Conservation (phyloP, 2,113 vertebrate species). For the Cricetomys ansorgei region DNA sequence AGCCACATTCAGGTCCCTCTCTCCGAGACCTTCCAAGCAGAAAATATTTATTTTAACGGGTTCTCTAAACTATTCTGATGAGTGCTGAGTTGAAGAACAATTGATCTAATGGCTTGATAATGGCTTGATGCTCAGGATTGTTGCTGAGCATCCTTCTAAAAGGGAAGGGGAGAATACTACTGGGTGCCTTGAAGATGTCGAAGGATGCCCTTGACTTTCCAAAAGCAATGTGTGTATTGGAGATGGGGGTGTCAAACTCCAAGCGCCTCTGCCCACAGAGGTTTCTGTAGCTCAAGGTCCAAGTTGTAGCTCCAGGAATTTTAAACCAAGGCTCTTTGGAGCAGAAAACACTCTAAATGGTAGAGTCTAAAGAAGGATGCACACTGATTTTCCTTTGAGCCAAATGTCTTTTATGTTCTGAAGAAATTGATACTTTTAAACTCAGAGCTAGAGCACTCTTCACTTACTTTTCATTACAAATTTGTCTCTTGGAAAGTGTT, state of each 20-base stretch:
- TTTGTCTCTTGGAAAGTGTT: background rate
- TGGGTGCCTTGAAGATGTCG: background rate
- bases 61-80: background rate
- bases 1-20: no score
- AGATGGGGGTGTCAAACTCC: fast-evolving
- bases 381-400: background rate
- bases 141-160: background rate
- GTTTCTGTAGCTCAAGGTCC: no score
- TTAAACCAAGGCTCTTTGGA: background rate
- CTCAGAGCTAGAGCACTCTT: background rate
- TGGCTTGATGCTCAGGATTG: no score
- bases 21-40: background rate
- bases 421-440: constrained; percentile 22
- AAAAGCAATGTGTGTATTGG: no score
- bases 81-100: background rate
- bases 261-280: background rate
- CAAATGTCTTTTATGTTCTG: background rate
- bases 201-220: background rate
- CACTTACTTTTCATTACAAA: background rate
- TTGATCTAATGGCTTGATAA: background rate
- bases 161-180: background rate
- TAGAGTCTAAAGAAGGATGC: background rate
- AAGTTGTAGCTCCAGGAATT: background rate
- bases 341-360: background rate
- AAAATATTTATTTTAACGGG: background rate